These are phyloP conservation scores for Etheostoma spectabile DNA, from an alignment of 2,113 vertebrate species.

Conservation along the genomic window DNA sequence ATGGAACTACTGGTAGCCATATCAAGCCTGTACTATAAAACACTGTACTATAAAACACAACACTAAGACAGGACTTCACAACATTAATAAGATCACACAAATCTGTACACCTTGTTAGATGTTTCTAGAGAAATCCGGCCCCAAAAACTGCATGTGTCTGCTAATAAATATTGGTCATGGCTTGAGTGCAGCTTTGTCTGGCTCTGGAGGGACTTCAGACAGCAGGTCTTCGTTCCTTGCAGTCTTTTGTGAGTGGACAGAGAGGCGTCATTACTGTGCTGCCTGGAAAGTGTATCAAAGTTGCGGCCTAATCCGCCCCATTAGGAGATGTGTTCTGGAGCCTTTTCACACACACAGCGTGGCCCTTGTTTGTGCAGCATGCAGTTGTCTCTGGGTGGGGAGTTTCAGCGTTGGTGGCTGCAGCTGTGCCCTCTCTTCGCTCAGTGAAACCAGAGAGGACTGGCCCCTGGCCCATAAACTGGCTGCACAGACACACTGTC, in stretches of 20 bases:
- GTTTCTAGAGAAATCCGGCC: neutral
- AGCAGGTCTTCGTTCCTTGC: constrained; percentile 45
- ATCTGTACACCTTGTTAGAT: neutral
- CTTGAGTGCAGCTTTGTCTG: constrained; percentile 43
- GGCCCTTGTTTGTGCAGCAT: constrained; percentile 85
- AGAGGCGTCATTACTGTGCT: constrained; percentile 49
- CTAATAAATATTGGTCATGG: constrained; percentile 11
- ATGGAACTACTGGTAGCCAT: no score
- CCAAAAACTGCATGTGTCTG: neutral
- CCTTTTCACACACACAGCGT: constrained; percentile 84
- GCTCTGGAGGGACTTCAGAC: constrained; percentile 68
- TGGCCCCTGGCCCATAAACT: constrained; percentile 69
- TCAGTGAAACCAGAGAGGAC: constrained; percentile 86
- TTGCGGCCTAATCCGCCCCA: constrained; percentile 80
- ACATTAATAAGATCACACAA: neutral
- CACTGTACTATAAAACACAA: no score
- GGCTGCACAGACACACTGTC: constrained; percentile 74
- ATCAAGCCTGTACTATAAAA: no score
- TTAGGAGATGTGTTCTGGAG: constrained; percentile 78
- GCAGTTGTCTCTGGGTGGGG: constrained; percentile 88
- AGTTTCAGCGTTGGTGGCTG: constrained; percentile 76
- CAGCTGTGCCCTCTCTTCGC: constrained; percentile 90
- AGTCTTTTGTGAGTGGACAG: constrained; percentile 24
- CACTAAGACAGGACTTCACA: no score
- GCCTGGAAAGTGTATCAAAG: constrained; percentile 59